Evolutionary conservation across 2,113 vertebrate species (phyloP), one percentile per base, ranked within the genome.

Genomic region (Platysteira castanea): DNA sequence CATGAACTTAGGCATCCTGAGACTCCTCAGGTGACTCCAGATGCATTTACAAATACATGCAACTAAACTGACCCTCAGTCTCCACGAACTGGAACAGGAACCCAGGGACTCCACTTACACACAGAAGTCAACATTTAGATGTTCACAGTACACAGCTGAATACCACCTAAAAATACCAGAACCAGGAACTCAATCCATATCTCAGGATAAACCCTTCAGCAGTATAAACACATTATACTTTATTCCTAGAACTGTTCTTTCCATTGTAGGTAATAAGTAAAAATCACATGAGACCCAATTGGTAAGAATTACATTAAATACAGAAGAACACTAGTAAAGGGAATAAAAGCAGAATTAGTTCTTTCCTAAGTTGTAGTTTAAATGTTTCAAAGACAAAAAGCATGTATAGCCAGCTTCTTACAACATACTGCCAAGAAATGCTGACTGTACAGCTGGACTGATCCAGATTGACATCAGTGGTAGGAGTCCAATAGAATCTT

Each of bases 381-480:
- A 95, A 33, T 57, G 17, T 77, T 93, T 91, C 74, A 71, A 57
- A 94, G 86, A 95, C 86, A 95, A 93, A 93, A 70, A 81, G 4
- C 10, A 56, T 70, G 11, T 60, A 84, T n/a, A 96, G 37, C 70
- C 77, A 97, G 79, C 67, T 94, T 90, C 69, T 82, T 30, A 42
- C 53, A 79, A 33, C 5, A 0, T 26, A 35, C 28, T 96, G 94
- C 85, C 95, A 95, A 96, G 81, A 96, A 76, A 71, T n/a, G 21
- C 52, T 91, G 59, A 86, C 93, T 93, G 75, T 96, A 95, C 94
- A 94, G 78, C 95, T 96, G 93, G 86, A 94, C 87, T 77, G 65
- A 93, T 96, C 73, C 88, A 96, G 92, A 94, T 41, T 93, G 90
- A 82, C 89, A 96, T 77, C 78, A 86, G 65, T 30, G 31, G 77